Percentiles rank a stretch among this genome's conserved stretches.
phyloP scores from a whole-genome alignment of 1,140 invertebrate species.

The Pseudobourletiella spinata region DNA sequence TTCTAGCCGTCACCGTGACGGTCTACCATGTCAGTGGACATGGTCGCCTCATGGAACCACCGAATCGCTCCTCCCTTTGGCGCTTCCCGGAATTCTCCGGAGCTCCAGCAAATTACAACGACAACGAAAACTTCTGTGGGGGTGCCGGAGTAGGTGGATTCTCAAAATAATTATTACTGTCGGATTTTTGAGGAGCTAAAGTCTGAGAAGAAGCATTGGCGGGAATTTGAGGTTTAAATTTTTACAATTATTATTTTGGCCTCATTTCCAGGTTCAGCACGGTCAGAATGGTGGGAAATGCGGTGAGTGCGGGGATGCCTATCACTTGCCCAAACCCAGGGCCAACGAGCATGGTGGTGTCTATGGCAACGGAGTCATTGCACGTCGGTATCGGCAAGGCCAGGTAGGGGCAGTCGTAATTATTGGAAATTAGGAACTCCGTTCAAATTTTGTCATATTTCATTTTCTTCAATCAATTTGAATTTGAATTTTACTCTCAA shows the following conservation, averaged over 20 bases:
- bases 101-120: not conserved
- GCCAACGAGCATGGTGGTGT: slow-evolving; percentile 48
- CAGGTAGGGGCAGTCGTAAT: slow-evolving; percentile 19
- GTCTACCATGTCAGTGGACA: slow-evolving; percentile 37
- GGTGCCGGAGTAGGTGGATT: not conserved
- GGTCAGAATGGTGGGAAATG: slow-evolving; percentile 7
- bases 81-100: slow-evolving; percentile 26
- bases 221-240: not conserved
- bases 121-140: not conserved
- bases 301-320: not conserved
- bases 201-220: too few relatives aligned
- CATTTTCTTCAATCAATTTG: too few relatives aligned
- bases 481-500: too few relatives aligned
- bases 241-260: not conserved
- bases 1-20: slow-evolving; percentile 2
- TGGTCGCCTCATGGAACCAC: slow-evolving; percentile 40
- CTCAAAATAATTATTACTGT: not conserved
- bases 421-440: not conserved
- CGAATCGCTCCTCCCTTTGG: slow-evolving; percentile 41
- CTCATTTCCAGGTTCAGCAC: slow-evolving; percentile 1
- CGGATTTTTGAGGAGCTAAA: too few relatives aligned
- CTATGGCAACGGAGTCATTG: slow-evolving; percentile 46
- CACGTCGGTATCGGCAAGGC: slow-evolving; percentile 40
- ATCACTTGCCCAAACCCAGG: slow-evolving; percentile 39
- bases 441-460: too few relatives aligned